Base-by-base conservation (phyloP, 1,140 invertebrate genomes). In the Drosophila repleta region DNA sequence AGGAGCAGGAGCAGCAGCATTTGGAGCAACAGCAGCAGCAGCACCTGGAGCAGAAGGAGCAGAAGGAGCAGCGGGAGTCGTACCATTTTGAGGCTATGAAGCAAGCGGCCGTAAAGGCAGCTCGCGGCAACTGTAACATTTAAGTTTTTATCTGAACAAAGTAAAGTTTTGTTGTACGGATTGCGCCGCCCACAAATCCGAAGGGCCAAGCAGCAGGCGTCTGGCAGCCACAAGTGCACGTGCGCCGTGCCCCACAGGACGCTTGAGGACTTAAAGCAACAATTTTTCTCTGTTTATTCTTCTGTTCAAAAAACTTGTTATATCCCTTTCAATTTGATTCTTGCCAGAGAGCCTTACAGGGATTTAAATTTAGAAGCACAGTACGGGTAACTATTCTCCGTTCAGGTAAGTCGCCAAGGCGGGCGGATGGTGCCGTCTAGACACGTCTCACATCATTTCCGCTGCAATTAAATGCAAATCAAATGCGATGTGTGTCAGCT, bases 91-190 rank as follows among this genome's bases (percentile, higher is more conserved):
- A 78, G 82, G 75, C 87, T 85, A 85, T 87, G 78, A 85, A 85
- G 80, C 82, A 85, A n/a, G n/a, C n/a, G n/a, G n/a, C n/a, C n/a
- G 81, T 85, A 87, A 87, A 78, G 78, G 63, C 74, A 78, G 63
- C 70, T 68, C 73, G 66, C 41, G 52, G 56, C 37, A 62, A 43
- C 49, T 55, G 46, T 78, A 75, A 81, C 82, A 85, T 85, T 85
- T 85, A 87, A 85, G 81, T 85, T 85, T 85, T 85, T 85, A 87
- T 85, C 81, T 74, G 78, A 67, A 75, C 55, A 79, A 78, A 81
- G 77, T 80, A 85, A 85, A 85, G 81, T 85, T 85, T 85, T 87
- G 75, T 65, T 57, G 74, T 75, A 66, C 80, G 80, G 61, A 83
- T 74, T 83, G 66, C 46, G 53, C 57, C 57, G 32, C 46, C 18